These are phyloP conservation scores for Motacilla tschutschensis DNA, from an alignment of 2,113 vertebrate genomes.

Conservation along the genomic window DNA sequence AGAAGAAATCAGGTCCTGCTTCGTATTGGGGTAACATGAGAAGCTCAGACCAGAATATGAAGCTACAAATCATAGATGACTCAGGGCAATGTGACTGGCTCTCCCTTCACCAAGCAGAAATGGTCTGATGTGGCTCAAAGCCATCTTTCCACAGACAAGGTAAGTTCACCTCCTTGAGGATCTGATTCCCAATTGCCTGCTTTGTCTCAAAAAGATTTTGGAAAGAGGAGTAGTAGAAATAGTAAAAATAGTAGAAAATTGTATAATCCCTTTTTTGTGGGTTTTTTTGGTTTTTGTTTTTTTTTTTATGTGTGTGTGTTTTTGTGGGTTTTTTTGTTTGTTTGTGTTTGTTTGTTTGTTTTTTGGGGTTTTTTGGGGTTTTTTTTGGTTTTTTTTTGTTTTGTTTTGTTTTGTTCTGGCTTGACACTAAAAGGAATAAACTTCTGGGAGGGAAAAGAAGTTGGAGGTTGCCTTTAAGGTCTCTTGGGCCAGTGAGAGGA, in stretches of 20 bases:
- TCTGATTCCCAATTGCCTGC: not conserved
- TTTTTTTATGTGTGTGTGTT: no score
- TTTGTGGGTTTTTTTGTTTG: no score
- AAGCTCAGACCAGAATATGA: not conserved
- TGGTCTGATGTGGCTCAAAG: constrained; percentile 12
- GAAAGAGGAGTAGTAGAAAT: not conserved
- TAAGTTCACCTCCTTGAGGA: not conserved
- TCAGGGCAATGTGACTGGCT: constrained; percentile 38
- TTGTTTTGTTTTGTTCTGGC: not conserved
- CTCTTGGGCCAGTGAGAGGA: not conserved
- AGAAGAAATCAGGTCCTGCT: not conserved
- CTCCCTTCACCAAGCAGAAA: constrained; percentile 59
- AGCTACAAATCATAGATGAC: constrained; percentile 48
- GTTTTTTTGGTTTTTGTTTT: not conserved
- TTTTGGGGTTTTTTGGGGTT: no score
- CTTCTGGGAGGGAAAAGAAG: not conserved
- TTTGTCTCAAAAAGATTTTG: not conserved
- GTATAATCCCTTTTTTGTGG: not conserved
- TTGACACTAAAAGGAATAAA: not conserved
- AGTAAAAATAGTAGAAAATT: not conserved
- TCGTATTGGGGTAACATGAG: not conserved
- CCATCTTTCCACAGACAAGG: not conserved
- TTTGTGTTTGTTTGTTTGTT: no score
- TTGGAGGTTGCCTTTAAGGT: not conserved
- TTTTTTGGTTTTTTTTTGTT: not conserved